Evolutionary conservation across 2,888 invertebrate species (phyloP).

Genomic region (Chironomus riparius): DNA sequence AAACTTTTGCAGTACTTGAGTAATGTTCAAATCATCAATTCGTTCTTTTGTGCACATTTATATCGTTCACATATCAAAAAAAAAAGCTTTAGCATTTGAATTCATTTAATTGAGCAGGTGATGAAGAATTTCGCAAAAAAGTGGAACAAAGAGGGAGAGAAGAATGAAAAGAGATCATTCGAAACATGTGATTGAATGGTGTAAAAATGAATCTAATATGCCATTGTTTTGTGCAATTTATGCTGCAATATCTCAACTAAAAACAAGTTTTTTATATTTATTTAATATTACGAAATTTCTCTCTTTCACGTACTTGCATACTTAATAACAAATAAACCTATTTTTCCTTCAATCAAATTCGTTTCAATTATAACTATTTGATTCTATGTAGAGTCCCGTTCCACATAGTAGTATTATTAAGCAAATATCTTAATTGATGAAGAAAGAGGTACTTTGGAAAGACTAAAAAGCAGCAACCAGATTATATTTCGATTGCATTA

Average conservation of each 20-base stretch:
- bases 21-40: no score
- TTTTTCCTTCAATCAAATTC: no score
- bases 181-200: not conserved
- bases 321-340: not conserved
- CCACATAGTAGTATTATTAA: no score
- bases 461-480: not conserved
- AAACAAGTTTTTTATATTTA: not conserved
- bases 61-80: no score
- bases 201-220: not conserved
- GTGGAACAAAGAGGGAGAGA: not conserved
- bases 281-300: not conserved
- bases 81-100: not conserved
- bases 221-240: not conserved
- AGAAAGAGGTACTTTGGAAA: not conserved
- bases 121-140: not conserved
- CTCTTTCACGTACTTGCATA: not conserved
- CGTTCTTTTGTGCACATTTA: no score
- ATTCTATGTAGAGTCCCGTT: no score
- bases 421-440: conserved; percentile 1
- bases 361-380: no score
- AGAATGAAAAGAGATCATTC: not conserved
- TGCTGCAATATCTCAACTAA: not conserved
- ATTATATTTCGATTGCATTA: not conserved
- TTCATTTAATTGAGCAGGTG: conserved; percentile 15
- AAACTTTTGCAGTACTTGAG: no score